Evolutionary conservation across 2,113 vertebrate species (phyloP), one percentile per base, ranked within the genome.

Genomic region (Platanista minor): DNA sequence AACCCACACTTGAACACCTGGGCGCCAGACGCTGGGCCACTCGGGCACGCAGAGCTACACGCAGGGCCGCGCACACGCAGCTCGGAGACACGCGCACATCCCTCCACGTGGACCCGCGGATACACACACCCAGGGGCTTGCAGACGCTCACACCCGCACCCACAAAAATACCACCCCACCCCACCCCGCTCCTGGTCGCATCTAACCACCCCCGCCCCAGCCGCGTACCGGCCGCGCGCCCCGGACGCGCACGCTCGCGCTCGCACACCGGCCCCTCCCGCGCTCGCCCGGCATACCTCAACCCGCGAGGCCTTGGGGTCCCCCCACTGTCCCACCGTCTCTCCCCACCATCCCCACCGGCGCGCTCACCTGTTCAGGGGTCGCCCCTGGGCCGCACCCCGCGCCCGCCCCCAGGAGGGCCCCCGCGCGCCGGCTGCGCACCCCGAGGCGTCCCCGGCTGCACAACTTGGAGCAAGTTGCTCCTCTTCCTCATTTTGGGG

Each of bases 401-500:
- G 88, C 83, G 43, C 61, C 82, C 62, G 87, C 82, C 92, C 90
- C 89, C 83, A 52, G 87, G 57, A 93, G 78, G 95, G 78, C 23
- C 69, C 94, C 89, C 36, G 89, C 61, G 33, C 91, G 17, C 91
- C 31, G 49, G 95, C 83, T 74, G 91, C 59, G 94, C 89, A 90
- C 95, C 95, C 96, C 57, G 31, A 83, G 96, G 95, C 27, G 49
- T 92, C 59, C 91, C 61, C 27, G 84, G 96, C 69, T 36, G 96
- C 91, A 90, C 82, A 95, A 97, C 96, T 97, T 95, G 92, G 89
- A 94, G 87, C 97, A 96, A 98, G 86, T 98, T 97, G 89, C 90
- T 67, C 83, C n/a, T 96, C 95, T 97, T 98, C 97, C 97, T 98
- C 97, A 98, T 97, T 97, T 97, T 96, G 49, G 94, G 91, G 87